Evolutionary conservation across 2,888 invertebrate genomes (phyloP).

Genomic region (Athalia cordata): DNA sequence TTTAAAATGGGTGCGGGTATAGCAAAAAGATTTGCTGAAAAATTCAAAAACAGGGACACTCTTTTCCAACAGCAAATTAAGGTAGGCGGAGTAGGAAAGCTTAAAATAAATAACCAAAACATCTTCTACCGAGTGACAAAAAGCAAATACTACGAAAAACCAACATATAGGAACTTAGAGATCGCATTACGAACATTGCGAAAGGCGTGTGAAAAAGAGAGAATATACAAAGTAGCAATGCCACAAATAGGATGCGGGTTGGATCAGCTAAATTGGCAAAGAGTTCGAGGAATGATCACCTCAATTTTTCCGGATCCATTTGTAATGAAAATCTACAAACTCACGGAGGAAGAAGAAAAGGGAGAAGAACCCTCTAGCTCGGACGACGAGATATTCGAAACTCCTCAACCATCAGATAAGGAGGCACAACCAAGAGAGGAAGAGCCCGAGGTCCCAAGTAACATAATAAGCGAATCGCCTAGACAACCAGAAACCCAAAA

Average conservation of each 20-base stretch:
- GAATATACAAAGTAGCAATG: not conserved
- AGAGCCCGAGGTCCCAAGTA: too few species aligned
- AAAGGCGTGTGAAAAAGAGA: conserved; percentile 61
- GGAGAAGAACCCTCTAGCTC: not conserved
- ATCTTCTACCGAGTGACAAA: conserved; percentile 21
- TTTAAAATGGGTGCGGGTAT: conserved; percentile 32
- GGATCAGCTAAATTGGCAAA: not conserved
- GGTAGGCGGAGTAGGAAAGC: conserved; percentile 24
- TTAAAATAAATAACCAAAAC: not conserved
- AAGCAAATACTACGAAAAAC: not conserved
- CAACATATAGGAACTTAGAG: not conserved
- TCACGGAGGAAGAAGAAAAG: not conserved
- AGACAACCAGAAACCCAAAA: too few species aligned
- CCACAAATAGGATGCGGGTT: conserved; percentile 2
- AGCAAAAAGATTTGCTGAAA: conserved; percentile 1
- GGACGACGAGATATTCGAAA: too few species aligned
- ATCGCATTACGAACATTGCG: conserved; percentile 63
- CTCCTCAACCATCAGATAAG: too few species aligned
- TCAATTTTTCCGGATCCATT: not conserved
- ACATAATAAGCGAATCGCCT: too few species aligned
- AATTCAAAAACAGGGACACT: not conserved
- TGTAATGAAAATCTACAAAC: not conserved
- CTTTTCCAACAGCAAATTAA: not conserved
- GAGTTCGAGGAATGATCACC: not conserved
- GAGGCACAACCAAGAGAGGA: too few species aligned